A percentile compares a stretch with the other conserved stretches of the same genome.
Conservation (phyloP, 2,797 vertebrate genomes). For the Acrossocheilus fasciatus region DNA sequence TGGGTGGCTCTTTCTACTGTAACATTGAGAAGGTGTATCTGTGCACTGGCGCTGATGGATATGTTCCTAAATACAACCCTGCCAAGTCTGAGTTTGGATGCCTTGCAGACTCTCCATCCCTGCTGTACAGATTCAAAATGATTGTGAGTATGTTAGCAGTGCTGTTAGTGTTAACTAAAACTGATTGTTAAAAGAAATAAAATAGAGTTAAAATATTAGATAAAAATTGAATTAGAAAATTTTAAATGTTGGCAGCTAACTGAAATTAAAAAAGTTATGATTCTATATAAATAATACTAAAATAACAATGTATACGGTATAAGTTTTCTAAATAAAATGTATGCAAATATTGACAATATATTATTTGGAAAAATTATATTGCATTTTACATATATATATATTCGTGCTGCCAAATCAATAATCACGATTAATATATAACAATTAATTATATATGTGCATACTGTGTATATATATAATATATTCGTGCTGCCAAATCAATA, state of each 20-base stretch:
- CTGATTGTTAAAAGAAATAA: background rate
- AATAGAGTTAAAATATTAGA: background rate
- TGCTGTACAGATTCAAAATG: constrained; percentile 93
- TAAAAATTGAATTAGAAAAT: background rate
- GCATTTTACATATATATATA: no score
- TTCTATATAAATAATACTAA: background rate
- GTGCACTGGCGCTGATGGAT: constrained; percentile 93
- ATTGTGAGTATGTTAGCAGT: constrained; percentile 81
- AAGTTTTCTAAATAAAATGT: background rate
- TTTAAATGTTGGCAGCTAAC: background rate
- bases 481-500: no score
- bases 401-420: no score
- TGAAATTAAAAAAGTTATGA: background rate
- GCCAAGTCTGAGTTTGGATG: constrained; percentile 90
- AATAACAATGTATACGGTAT: background rate
- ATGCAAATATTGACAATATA: background rate
- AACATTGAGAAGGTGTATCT: constrained; percentile 95
- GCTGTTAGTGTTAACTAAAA: no score
- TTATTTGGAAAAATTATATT: no score
- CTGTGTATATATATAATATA: no score
- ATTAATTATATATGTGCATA: no score
- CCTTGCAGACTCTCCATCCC: constrained; percentile 89
- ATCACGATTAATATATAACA: no score
- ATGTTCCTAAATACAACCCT: constrained; percentile 93
- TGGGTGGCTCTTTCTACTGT: constrained; percentile 93